Conservation (phyloP, 2,888 invertebrate genomes). For the Acanthosepion pharaonis region DNA sequence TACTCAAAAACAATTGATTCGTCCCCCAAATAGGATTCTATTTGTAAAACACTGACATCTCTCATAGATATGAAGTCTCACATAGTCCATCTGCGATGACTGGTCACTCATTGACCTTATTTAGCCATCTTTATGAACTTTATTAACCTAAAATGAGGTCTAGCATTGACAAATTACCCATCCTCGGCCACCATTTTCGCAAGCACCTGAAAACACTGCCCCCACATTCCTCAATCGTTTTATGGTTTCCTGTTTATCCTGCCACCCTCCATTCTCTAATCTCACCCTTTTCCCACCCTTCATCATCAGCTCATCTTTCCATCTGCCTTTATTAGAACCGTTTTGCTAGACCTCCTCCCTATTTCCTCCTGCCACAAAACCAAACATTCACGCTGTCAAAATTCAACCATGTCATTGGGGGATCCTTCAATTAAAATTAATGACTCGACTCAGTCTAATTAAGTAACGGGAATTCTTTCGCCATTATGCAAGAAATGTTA, state of each 20-base stretch:
- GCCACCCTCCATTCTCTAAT: neutral
- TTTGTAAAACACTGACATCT: too few relatives aligned
- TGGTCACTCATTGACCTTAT: too few relatives aligned
- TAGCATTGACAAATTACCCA: neutral
- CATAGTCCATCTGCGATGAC: too few relatives aligned
- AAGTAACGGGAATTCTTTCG: neutral
- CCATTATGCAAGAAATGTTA: neutral
- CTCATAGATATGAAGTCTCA: too few relatives aligned
- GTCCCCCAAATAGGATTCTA: too few relatives aligned
- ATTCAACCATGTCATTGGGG: conserved; percentile 18
- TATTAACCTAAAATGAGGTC: neutral
- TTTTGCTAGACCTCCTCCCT: neutral
- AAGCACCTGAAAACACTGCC: neutral
- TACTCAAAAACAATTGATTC: too few relatives aligned
- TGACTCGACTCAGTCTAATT: conserved; percentile 33
- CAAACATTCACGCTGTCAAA: neutral
- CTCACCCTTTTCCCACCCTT: neutral
- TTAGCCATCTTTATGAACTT: too few relatives aligned
- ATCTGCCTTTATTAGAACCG: neutral
- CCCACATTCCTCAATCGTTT: neutral
- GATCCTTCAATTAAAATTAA: neutral
- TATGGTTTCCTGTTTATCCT: neutral
- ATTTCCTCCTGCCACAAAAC: neutral
- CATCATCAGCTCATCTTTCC: neutral
- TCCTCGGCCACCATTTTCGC: neutral